Conservation (phyloP, 1,140 invertebrate species). For the Luehdorfia chinensis region DNA sequence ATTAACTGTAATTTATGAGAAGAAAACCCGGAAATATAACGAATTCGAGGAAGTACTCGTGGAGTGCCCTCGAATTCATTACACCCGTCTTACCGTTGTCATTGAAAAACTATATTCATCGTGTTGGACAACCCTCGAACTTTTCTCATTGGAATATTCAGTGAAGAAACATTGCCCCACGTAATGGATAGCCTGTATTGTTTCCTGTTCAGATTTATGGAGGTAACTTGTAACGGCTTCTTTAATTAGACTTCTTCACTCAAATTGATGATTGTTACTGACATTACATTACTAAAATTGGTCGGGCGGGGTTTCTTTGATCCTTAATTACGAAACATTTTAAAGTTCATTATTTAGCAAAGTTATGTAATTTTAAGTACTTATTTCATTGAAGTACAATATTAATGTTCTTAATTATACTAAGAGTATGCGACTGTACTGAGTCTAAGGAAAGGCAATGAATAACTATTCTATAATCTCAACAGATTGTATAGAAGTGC, state of each 20-base stretch:
- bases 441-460: slow-evolving; percentile 9
- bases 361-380: neutral
- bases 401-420: slow-evolving; percentile 7
- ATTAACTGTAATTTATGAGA: slow-evolving; percentile 46
- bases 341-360: slow-evolving; percentile 22
- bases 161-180: slow-evolving; percentile 57
- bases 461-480: slow-evolving; percentile 32
- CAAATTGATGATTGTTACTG: slow-evolving; percentile 74
- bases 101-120: slow-evolving; percentile 73
- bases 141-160: slow-evolving; percentile 69
- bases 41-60: slow-evolving; percentile 62
- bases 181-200: slow-evolving; percentile 72
- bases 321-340: slow-evolving; percentile 41
- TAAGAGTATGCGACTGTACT: slow-evolving; percentile 1
- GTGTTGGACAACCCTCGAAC: slow-evolving; percentile 50
- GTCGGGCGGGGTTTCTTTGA: slow-evolving; percentile 37
- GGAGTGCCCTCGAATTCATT: no score
- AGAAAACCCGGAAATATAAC: slow-evolving; percentile 37
- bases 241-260: slow-evolving; percentile 74
- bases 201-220: slow-evolving; percentile 71
- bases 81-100: slow-evolving; percentile 35
- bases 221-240: slow-evolving; percentile 75
- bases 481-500: slow-evolving; percentile 41
- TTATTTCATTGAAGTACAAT: no score
- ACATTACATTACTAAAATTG: slow-evolving; percentile 65